Percentiles rank a stretch among this genome's conserved stretches.
phyloP scores from a whole-genome alignment of 2,888 invertebrate genomes.

The Drosophila yooni region DNA sequence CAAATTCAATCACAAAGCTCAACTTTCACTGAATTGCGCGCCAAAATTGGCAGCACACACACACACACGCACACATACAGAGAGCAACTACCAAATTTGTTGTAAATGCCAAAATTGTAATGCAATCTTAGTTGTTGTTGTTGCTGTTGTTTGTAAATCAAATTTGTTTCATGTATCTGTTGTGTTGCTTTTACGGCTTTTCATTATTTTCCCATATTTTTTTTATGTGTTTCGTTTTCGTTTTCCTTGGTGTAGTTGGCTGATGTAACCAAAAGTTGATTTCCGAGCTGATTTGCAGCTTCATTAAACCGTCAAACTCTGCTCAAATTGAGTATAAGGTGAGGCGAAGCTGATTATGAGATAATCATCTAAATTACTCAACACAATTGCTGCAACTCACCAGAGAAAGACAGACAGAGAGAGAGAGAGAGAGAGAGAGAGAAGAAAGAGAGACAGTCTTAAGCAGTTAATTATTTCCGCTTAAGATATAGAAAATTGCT shows the following conservation, averaged over 20 bases:
- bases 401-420: background rate
- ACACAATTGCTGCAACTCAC: slow-evolving; percentile 43
- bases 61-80: slow-evolving; percentile 3
- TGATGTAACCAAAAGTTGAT: slow-evolving; percentile 68
- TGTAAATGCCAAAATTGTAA: slow-evolving; percentile 63
- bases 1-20: slow-evolving; percentile 16
- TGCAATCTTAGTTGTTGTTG: slow-evolving; percentile 29
- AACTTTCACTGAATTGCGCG: slow-evolving; percentile 70
- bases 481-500: background rate
- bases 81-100: slow-evolving; percentile 32
- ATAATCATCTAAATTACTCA: slow-evolving; percentile 70
- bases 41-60: slow-evolving; percentile 59
- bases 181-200: slow-evolving; percentile 30
- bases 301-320: slow-evolving; percentile 58
- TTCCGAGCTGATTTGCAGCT: slow-evolving; percentile 63
- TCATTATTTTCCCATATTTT: slow-evolving; percentile 14
- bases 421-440: background rate
- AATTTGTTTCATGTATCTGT: slow-evolving; percentile 51
- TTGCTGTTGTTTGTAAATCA: slow-evolving; percentile 48
- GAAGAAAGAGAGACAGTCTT: slow-evolving; percentile 1
- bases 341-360: slow-evolving; percentile 71
- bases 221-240: slow-evolving; percentile 24
- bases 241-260: slow-evolving; percentile 26
- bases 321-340: slow-evolving; percentile 54
- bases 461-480: slow-evolving; percentile 2